phyloP scores from a whole-genome alignment of 2,113 vertebrate genomes.

The Neotragus pygmaeus region DNA sequence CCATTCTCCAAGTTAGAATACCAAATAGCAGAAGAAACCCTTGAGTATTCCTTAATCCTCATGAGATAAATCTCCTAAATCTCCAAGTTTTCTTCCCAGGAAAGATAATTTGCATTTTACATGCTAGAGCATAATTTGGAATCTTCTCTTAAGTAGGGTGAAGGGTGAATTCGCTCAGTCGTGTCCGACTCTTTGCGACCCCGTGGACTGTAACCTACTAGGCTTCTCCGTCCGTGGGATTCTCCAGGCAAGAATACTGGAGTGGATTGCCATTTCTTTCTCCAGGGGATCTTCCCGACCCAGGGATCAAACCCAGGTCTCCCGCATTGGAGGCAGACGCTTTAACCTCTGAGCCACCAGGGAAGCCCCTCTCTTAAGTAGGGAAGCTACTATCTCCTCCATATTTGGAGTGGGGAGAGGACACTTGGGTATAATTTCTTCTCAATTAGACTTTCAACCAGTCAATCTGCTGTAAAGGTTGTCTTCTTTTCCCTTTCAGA shows the following conservation, averaged over 20 bases:
- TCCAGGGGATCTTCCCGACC: no score
- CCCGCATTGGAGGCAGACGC: no score
- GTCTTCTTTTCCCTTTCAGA: slow-evolving; percentile 9
- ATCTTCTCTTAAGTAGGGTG: no score
- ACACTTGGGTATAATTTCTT: slow-evolving; percentile 1
- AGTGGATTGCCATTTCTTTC: no score
- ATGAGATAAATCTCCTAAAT: neutral
- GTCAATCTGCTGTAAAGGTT: neutral
- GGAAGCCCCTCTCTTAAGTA: neutral
- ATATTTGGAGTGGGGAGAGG: neutral
- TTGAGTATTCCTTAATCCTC: neutral
- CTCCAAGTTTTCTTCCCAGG: neutral
- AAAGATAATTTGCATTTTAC: neutral
- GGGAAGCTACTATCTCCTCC: neutral
- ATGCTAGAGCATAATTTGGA: neutral
- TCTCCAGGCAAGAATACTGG: no score
- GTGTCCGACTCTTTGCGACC: no score
- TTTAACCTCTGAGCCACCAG: no score
- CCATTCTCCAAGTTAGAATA: neutral
- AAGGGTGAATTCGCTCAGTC: no score
- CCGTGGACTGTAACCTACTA: no score
- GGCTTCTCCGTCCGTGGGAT: no score
- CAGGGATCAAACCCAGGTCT: no score
- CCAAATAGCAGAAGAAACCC: neutral
- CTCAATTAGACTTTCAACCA: slow-evolving; percentile 21